Base-by-base conservation (phyloP, 2,888 invertebrate genomes). In the Chloromyia formosa region DNA sequence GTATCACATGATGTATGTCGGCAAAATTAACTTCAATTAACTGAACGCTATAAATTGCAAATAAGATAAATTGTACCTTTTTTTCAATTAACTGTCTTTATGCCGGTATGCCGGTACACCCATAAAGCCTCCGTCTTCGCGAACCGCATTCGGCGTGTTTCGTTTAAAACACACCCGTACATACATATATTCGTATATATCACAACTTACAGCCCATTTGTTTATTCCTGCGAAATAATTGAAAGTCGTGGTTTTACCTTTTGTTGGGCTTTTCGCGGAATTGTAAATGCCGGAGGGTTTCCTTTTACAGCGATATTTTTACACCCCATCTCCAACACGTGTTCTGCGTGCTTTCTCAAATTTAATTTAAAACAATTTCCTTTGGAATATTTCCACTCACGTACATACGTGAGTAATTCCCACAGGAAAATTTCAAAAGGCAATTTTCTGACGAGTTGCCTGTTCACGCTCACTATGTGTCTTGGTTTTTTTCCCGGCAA, bases 181-280 rank as follows among this genome's bases (percentile, higher is more conserved):
- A 7, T 35, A 35, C 27, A 35, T 35, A 35, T 35, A 7, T 35
- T 35, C 27, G 7, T 4, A 35, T 35, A 35, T 35, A 35, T 16
- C 45, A 4, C 49, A 66, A 66, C 66, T 66, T 66, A 66, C 45
- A 71, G 56, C n/a, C 71, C 35, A 71, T 71, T 56, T 71, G 56
- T 71, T 71, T 58, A 71, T 35, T 71, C 71, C 71, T 71, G 71
- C 71, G 71, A 71, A 71, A 71, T 71, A 71, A 71, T 71, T 71
- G 71, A 71, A 71, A 56, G 56, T n/a, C 45, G 71, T 56, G 42
- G 40, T 71, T 71, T 56, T 58, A 71, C 58, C 71, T 71, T 35
- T 71, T 56, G 71, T 40, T 56, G 42, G 58, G 18, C 18, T 35
- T 71, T 35, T 5, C 42, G 12, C 18, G 18, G 35, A 66, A 66